Conservation (phyloP, 2,888 invertebrate genomes). For the Melolontha melolontha region DNA sequence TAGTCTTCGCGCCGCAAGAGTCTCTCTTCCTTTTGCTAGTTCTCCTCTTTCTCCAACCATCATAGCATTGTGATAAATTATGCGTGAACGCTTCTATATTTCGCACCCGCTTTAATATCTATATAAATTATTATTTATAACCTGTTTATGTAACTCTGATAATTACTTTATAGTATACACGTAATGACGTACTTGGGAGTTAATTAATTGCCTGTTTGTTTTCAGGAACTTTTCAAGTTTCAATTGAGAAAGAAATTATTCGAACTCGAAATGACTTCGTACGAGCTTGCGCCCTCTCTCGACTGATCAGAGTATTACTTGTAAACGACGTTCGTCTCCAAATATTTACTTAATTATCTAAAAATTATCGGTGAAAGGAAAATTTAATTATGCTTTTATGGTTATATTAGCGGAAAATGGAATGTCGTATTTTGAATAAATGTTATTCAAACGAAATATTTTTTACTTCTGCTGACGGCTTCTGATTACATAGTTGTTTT, state of each 20-base stretch:
- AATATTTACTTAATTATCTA: slow-evolving; percentile 30
- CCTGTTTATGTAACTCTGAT: slow-evolving; percentile 52
- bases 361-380: not conserved
- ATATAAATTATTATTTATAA: slow-evolving; percentile 54
- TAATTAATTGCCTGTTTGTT: slow-evolving; percentile 43
- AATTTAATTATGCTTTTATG: too few species aligned
- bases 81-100: slow-evolving; percentile 50
- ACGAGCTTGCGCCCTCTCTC: not conserved
- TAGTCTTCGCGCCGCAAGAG: slow-evolving; percentile 7
- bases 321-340: slow-evolving; percentile 17
- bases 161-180: slow-evolving; percentile 50
- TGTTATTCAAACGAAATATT: not conserved
- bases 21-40: not conserved
- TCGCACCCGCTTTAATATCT: slow-evolving; percentile 49
- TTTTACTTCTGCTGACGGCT: not conserved
- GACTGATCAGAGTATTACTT: slow-evolving; percentile 31
- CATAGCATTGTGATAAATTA: slow-evolving; percentile 44
- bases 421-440: slow-evolving; percentile 15
- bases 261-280: not conserved
- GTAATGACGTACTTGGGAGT: slow-evolving; percentile 52
- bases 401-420: slow-evolving; percentile 7
- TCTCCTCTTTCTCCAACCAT: too few species aligned
- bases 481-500: too few species aligned
- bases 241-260: slow-evolving; percentile 27
- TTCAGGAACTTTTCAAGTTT: slow-evolving; percentile 36